Base-by-base conservation (phyloP, 1,140 invertebrate genomes). In the Diorhabda elongata region DNA sequence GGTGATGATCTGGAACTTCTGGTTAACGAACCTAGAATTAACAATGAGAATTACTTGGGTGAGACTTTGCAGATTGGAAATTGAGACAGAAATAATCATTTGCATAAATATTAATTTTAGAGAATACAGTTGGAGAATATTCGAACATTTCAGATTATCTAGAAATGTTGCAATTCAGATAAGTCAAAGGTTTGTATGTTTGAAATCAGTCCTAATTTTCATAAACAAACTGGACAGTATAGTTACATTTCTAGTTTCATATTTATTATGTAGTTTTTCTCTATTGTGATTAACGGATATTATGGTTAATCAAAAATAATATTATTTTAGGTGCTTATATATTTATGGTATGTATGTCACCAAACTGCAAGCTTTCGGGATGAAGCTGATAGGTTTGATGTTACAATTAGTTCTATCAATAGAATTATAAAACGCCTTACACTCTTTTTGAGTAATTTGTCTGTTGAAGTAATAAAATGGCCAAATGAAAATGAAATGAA, bases 291-390 rank as follows among this genome's bases (percentile, higher is more conserved):
- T n/a, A 9, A 9, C 5, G 7, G 8, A 5, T 9, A n/a, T 26
- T 9, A n/a, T 60, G 6, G 1, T 9, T 60, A 9, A 5, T 69
- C 45, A 75, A 60, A 59, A 42, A 60, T n/a, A 71, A 45, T 66
- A 69, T 41, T 69, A 72, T 64, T 72, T 77, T 66, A 61, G 60
- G 60, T 72, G 2, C 65, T 58, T 8, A 73, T 69, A 42, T 79
- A 75, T 72, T 73, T 80, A 61, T 80, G 76, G 77, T 80, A 75
- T 71, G 69, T 70, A 43, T 76, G 76, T 9, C 73, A 80, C 69
- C 70, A 80, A 69, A 75, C 74, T 57, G 70, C 77, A 64, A 69
- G 64, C 60, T 80, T 75, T 71, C 47, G 77, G 58, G 78, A 80
- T 73, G 71, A 77, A 58, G 73, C 72, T 11, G 77, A 80, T 69